Evolutionary conservation across 2,797 vertebrate genomes (phyloP), one percentile per base, ranked within the genome.

Genomic region (Ataeniobius toweri): DNA sequence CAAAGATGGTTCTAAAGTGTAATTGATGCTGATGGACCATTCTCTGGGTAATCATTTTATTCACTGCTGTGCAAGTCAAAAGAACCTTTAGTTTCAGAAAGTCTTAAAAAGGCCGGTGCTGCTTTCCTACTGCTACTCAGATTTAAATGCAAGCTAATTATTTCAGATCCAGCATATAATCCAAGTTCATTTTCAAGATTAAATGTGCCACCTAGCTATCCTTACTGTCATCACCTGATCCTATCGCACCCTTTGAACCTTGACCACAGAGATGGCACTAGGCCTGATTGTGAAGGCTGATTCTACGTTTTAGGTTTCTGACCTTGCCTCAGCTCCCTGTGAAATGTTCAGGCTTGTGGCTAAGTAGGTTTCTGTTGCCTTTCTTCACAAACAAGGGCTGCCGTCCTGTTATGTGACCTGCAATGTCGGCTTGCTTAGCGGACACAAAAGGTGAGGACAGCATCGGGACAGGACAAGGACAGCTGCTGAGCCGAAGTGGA

Each of bases 401-500:
- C 86, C 80, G 88, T 92, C 91, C 88, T 77, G 84, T 83, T 70
- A 76, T 77, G 85, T 93, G 93, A 93, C 93, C 86, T n/a, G 73
- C 89, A 79, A 82, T 91, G 91, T 91, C 75, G 78, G 90, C 90
- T 86, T 85, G 67, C 87, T 89, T 89, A 59, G 86, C 71, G 83
- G 87, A 90, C 91, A 81, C 89, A 86, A 89, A 89, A 93, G 92
- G 94, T 93, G 91, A 93, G 86, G 86, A 87, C 76, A 26, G 77
- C 86, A 71, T 85, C 77, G 55, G 88, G 86, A 90, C 92, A 94
- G 94, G 94, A 93, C 89, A 89, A 86, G 71, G 78, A 78, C 92
- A 82, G 92, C 91, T 93, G 93, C 92, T 91, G 93, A 94, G 92
- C 89, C 86, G 88, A 91, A 89, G 91, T 88, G 88, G 89, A 92